Percentiles rank a stretch among this genome's conserved stretches.
Evolutionary conservation across 2,888 invertebrate genomes (phyloP).

Genomic region (Tholera decimalis): DNA sequence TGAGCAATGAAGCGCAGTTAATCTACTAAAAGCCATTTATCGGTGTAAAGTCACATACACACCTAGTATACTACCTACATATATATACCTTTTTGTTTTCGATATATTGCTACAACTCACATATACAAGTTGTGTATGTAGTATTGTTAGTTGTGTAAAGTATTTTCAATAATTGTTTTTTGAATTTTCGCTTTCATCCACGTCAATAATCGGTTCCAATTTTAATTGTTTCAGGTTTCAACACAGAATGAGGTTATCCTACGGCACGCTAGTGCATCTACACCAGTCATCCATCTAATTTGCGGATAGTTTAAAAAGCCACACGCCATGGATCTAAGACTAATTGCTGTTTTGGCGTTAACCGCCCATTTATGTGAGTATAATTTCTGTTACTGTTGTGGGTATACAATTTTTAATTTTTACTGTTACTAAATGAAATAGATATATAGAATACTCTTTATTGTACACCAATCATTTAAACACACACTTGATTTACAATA

Average conservation of each 20-base stretch:
- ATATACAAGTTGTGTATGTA: too few relatives aligned
- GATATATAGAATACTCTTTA: too few relatives aligned
- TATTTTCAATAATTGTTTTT: too few relatives aligned
- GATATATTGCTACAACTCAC: neutral
- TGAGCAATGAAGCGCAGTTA: constrained; percentile 41
- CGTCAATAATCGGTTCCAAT: constrained; percentile 11
- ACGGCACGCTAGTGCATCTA: constrained; percentile 71
- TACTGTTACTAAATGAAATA: too few relatives aligned
- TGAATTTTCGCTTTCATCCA: too few relatives aligned
- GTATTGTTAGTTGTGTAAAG: too few relatives aligned
- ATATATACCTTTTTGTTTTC: neutral
- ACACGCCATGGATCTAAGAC: constrained; percentile 79
- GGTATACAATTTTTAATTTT: too few relatives aligned
- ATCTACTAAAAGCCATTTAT: constrained; percentile 48
- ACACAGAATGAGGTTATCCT: constrained; percentile 62
- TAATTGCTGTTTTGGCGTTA: constrained; percentile 77
- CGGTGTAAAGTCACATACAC: neutral
- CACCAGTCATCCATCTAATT: constrained; percentile 68
- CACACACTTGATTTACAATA: too few relatives aligned
- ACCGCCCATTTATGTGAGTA: constrained; percentile 84
- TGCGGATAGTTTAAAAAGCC: constrained; percentile 43
- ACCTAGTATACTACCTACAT: too few relatives aligned
- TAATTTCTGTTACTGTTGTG: neutral
- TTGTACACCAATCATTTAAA: too few relatives aligned
- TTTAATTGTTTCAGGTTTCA: constrained; percentile 72